Percentiles rank a stretch among this genome's conserved stretches.
Evolutionary conservation across 2,797 vertebrate genomes (phyloP).

Genomic region (Alca torda): DNA sequence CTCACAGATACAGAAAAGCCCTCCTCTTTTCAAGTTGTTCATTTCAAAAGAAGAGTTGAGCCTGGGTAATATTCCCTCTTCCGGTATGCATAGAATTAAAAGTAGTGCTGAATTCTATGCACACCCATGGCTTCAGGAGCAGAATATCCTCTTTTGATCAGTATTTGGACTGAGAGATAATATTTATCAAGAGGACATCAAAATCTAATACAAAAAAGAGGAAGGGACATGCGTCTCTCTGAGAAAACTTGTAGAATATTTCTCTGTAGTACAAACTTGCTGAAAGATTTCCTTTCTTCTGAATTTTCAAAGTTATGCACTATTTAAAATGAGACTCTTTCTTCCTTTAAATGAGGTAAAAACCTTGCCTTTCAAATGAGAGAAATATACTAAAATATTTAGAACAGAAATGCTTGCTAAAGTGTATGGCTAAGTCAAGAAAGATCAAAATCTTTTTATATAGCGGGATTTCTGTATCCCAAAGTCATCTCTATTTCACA

Average conservation of each 20-base stretch:
- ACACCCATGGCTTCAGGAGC: not conserved
- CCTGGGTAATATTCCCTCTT: not conserved
- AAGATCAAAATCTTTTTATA: not conserved
- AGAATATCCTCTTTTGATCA: conserved; percentile 34
- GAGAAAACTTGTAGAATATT: not conserved
- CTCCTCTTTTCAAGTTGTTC: not conserved
- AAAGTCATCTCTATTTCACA: not conserved
- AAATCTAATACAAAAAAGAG: not conserved
- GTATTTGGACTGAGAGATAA: not conserved
- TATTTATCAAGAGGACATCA: not conserved
- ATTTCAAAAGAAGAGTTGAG: not conserved
- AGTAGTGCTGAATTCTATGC: not conserved
- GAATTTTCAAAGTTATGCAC: not conserved
- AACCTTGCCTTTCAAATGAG: not conserved
- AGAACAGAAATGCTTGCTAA: not conserved
- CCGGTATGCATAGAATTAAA: not conserved
- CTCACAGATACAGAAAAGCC: not conserved
- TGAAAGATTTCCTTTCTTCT: conserved; percentile 14
- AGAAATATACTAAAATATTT: not conserved
- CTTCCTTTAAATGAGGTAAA: not conserved
- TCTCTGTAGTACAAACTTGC: not conserved
- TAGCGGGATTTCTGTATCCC: not conserved
- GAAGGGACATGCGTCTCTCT: not conserved
- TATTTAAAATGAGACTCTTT: not conserved
- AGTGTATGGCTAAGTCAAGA: not conserved